Percentiles rank a stretch among this genome's conserved stretches.
phyloP scores from a whole-genome alignment of 2,888 invertebrate species.

The Plebejus argus region DNA sequence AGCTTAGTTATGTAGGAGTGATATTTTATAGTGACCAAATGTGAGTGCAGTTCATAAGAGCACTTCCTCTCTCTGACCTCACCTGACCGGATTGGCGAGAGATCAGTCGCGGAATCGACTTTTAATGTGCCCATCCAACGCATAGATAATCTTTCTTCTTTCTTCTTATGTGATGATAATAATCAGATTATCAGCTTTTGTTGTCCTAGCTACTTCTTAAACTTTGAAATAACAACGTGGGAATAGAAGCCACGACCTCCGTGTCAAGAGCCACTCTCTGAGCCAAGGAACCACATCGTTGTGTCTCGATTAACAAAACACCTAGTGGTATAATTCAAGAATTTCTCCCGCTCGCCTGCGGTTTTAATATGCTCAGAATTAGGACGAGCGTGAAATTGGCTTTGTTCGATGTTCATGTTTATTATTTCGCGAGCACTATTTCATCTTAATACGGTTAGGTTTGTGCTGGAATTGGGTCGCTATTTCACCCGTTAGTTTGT shows the following conservation, averaged over 20 bases:
- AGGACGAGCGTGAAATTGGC: constrained; percentile 50
- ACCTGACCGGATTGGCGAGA: too few relatives aligned
- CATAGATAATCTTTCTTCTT: not conserved
- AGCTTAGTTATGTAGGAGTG: too few relatives aligned
- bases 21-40: too few relatives aligned
- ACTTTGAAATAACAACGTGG: too few relatives aligned
- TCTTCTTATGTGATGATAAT: too few relatives aligned
- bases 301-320: not conserved
- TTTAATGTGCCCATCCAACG: too few relatives aligned
- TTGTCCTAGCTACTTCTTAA: too few relatives aligned
- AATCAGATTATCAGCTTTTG: too few relatives aligned
- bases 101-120: too few relatives aligned
- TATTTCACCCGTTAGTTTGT: not conserved
- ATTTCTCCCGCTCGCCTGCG: constrained; percentile 10
- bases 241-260: not conserved
- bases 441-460: constrained; percentile 42
- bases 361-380: constrained; percentile 65
- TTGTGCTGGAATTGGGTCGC: constrained; percentile 33
- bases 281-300: not conserved
- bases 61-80: too few relatives aligned
- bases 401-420: constrained; percentile 46
- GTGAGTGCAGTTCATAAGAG: too few relatives aligned
- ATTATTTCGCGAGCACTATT: constrained; percentile 43
- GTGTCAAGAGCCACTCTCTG: not conserved
- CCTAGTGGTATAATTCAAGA: not conserved